Base-by-base conservation (phyloP, 2,888 invertebrate species). In the Dicycla oo region DNA sequence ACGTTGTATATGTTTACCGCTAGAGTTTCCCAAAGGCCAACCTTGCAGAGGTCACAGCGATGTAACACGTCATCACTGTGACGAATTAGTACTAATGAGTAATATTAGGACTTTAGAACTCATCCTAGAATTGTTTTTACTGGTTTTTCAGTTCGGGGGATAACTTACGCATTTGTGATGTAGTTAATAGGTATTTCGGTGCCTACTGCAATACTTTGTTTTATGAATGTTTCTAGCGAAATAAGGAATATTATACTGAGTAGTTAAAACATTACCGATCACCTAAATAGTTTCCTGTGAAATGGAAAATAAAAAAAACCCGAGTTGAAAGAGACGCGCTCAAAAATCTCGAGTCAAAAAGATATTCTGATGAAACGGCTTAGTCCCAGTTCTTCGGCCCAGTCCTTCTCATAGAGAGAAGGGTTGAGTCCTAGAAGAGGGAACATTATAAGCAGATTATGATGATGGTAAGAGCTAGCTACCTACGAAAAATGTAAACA, bases 1-100 rank as follows among this genome's bases (percentile, higher is more conserved):
- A 66, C 58, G 60, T 77, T n/a, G 62, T 30, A 57, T 68, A 66
- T 62, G 81, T 81, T 73, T 78, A 73, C 40, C 75, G 67, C 78
- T 73, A 89, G 91, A 88, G 81, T 88, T 90, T 90, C 89, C 91
- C 91, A 78, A 90, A 91, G 90, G 88, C 79, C 89, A 73, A 18
- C 51, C 26, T 49, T 67, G 69, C 68, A 68, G 63, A 80, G 68
- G 69, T 67, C 64, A 66, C 49, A 62, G 73, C 69, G 63, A 76
- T 69, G 40, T 43, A 5, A 60, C 11, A 69, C 82, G 81, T 82
- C 76, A 83, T 79, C 3, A 58, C 4, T 51, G 64, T 82, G 80
- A 80, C 69, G 58, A 66, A 64, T 56, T 38, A 6, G 15, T 26
- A 7, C 23, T 45, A 26, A 49, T 49, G 49, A 30, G 13, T n/a